phyloP scores from a whole-genome alignment of 2,797 vertebrate genomes.

The Argyrosomus regius region DNA sequence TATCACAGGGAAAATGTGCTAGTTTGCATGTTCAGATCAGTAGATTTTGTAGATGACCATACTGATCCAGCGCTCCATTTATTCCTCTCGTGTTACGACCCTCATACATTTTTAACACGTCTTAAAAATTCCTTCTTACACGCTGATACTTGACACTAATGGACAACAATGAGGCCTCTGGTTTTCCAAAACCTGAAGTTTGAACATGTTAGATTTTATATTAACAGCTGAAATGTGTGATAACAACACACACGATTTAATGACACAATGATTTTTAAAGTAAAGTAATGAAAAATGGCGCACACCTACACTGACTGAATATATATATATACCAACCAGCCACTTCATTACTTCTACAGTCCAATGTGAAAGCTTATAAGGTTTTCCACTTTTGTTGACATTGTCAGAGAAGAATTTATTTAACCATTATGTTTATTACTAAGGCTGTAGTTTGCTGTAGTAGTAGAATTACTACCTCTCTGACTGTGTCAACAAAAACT shows the following conservation, averaged over 20 bases:
- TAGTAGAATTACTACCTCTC: no score
- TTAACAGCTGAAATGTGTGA: constrained; percentile 6
- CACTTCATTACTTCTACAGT: no score
- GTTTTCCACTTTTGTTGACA: no score
- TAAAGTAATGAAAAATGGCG: neutral
- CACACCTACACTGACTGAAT: neutral
- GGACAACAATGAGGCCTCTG: constrained; percentile 40
- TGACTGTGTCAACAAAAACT: no score
- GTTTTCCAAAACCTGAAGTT: constrained; percentile 39
- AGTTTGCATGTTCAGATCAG: constrained; percentile 9
- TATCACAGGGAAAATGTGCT: neutral
- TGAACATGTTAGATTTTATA: constrained; percentile 16
- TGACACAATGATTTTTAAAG: neutral
- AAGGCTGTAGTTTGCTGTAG: no score
- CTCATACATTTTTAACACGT: constrained; percentile 78
- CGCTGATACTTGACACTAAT: constrained; percentile 75
- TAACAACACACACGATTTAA: neutral
- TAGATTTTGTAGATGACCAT: constrained; percentile 36
- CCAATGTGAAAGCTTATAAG: no score
- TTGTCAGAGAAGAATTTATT: no score
- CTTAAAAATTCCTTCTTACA: constrained; percentile 59
- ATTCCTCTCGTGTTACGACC: constrained; percentile 58
- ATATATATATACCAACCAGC: no score
- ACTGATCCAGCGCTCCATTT: constrained; percentile 7
- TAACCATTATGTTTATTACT: no score